These are phyloP conservation scores for Tribolium castaneum DNA, from an alignment of 1,140 invertebrate genomes.

Conservation along the genomic window DNA sequence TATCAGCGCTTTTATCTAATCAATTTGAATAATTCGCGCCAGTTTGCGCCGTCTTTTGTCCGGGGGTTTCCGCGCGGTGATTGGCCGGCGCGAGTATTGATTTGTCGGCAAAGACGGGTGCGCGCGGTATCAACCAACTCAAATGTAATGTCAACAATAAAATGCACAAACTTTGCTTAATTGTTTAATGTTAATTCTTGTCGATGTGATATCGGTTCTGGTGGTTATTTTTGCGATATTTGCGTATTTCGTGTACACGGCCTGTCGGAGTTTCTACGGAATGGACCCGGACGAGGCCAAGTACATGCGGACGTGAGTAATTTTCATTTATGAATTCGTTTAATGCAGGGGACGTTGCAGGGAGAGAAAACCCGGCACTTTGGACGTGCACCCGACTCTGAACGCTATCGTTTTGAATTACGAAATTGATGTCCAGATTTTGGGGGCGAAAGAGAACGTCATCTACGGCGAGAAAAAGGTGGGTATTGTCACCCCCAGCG, in stretches of 20 bases:
- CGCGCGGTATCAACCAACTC: conserved; percentile 30
- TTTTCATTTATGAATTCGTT: conserved; percentile 7
- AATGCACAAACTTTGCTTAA: conserved; percentile 21
- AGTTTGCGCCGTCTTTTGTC: not conserved
- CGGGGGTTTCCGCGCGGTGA: not conserved
- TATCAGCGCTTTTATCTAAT: too few relatives aligned
- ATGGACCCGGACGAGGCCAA: conserved; percentile 73
- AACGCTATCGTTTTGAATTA: conserved; percentile 92
- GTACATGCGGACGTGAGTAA: conserved; percentile 70
- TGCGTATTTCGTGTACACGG: conserved; percentile 52
- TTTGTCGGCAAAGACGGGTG: conserved; percentile 13
- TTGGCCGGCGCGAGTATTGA: conserved; percentile 8
- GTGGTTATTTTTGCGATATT: conserved; percentile 52
- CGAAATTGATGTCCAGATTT: conserved; percentile 86
- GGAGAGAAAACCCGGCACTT: conserved; percentile 82
- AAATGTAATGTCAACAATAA: conserved; percentile 29
- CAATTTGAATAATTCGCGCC: not conserved
- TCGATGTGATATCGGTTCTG: conserved; percentile 47
- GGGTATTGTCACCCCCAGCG: not conserved
- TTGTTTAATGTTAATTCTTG: conserved; percentile 30
- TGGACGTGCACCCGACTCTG: conserved; percentile 92
- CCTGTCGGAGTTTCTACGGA: conserved; percentile 51
- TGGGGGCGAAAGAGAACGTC: conserved; percentile 84
- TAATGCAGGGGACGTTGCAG: conserved; percentile 64
- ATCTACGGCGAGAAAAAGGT: conserved; percentile 89